Percentiles rank a stretch among this genome's conserved stretches.
Evolutionary conservation across 2,888 invertebrate genomes (phyloP).

Genomic region (Halictus ligatus): DNA sequence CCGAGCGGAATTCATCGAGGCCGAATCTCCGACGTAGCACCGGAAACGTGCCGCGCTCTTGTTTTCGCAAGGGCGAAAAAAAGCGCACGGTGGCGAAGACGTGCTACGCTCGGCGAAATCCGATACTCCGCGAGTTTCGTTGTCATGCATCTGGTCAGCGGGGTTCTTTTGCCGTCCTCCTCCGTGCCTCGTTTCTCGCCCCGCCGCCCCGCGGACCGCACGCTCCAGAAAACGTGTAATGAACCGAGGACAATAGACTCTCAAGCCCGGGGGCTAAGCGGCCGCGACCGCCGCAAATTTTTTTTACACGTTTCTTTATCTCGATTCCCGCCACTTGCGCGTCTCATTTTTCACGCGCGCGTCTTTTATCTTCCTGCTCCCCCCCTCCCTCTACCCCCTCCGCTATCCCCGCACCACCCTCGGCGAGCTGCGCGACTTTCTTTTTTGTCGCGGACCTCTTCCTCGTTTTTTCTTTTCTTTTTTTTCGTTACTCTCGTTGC

Average conservation of each 20-base stretch:
- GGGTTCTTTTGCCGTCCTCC: constrained; percentile 10
- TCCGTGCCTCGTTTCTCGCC: background rate
- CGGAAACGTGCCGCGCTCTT: constrained; percentile 13
- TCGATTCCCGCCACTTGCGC: constrained; percentile 38
- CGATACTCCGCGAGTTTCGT: constrained; percentile 60
- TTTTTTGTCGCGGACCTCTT: background rate
- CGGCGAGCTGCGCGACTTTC: background rate
- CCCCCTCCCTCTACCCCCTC: background rate
- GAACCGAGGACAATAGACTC: constrained; percentile 61
- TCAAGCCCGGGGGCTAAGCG: constrained; percentile 45
- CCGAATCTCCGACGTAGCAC: background rate
- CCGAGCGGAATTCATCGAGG: background rate
- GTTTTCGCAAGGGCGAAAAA: constrained; percentile 24
- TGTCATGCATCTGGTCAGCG: constrained; percentile 62
- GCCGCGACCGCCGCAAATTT: constrained; percentile 36
- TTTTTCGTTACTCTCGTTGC: constrained; percentile 1
- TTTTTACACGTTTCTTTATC: constrained; percentile 44
- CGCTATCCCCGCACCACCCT: background rate
- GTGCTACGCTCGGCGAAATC: constrained; percentile 58
- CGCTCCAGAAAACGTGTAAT: constrained; percentile 55
- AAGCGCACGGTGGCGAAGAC: constrained; percentile 50
- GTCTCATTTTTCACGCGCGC: constrained; percentile 54
- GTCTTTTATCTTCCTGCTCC: constrained; percentile 33
- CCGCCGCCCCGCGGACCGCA: background rate
- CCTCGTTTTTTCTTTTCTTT: too few species aligned